Conservation (phyloP, 2,888 invertebrate genomes). For the Acanthosepion lycidas region DNA sequence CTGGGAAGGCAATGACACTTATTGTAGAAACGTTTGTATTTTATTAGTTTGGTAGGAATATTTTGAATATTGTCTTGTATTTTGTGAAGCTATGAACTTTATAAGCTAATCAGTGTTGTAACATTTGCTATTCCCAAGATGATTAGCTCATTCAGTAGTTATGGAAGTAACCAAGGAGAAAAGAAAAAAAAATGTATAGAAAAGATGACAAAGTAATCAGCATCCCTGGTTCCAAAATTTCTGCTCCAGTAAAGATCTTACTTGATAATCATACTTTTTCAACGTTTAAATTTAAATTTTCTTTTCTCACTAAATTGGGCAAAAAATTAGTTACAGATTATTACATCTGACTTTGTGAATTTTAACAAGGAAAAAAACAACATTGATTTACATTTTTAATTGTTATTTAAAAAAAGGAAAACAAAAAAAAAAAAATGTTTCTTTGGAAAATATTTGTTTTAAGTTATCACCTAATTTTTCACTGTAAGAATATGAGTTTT, state of each 20-base stretch:
- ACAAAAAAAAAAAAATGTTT: not conserved
- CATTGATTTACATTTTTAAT: not conserved
- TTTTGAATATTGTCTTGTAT: not conserved
- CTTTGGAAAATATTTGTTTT: not conserved
- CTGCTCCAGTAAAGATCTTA: not conserved
- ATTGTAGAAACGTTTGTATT: not conserved
- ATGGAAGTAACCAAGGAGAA: not conserved
- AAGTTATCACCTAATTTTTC: not conserved
- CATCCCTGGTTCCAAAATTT: conserved; percentile 18
- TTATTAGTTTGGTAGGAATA: not conserved
- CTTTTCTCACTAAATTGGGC: not conserved
- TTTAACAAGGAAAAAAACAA: not conserved
- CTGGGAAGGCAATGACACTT: not conserved
- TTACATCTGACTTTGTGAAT: not conserved
- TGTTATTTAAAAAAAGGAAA: not conserved
- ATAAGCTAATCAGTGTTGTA: not conserved
- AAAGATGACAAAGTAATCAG: not conserved
- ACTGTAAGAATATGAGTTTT: not conserved
- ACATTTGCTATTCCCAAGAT: not conserved
- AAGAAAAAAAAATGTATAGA: not conserved
- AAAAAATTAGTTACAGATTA: not conserved
- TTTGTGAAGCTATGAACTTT: not conserved
- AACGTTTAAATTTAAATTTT: not conserved
- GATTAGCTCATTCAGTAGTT: not conserved
- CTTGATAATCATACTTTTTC: not conserved